Conservation (phyloP, 2,113 vertebrate genomes). For the Andinoacara biseriatus region DNA sequence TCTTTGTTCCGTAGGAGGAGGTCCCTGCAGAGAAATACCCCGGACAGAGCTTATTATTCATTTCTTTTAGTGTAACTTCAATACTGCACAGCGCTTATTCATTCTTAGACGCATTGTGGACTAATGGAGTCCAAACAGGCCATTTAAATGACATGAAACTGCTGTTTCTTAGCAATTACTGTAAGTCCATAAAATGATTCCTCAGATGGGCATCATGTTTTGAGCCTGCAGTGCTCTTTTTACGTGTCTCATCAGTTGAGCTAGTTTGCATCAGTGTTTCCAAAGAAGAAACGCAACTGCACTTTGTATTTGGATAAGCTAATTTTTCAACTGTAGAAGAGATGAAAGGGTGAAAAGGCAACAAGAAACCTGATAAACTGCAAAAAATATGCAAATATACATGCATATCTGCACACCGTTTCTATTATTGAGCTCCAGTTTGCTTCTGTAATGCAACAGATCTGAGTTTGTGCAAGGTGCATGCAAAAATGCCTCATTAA, state of each 20-base stretch:
- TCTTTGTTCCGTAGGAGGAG: constrained; percentile 56
- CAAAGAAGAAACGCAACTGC: neutral
- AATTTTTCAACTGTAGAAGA: neutral
- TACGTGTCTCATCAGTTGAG: neutral
- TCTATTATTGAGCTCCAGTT: neutral
- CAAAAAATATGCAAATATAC: neutral
- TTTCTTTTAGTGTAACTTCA: constrained; percentile 48
- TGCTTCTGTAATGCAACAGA: neutral
- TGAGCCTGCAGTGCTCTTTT: neutral
- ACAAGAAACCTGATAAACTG: neutral
- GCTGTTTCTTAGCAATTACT: constrained; percentile 28
- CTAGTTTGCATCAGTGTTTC: neutral
- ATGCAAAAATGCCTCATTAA: neutral
- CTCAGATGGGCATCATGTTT: constrained; percentile 7
- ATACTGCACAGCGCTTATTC: constrained; percentile 14
- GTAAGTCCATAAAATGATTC: constrained; percentile 19
- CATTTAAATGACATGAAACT: constrained; percentile 29
- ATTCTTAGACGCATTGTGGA: constrained; percentile 38
- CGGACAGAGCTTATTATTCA: constrained; percentile 59
- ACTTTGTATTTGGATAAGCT: neutral
- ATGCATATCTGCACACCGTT: neutral
- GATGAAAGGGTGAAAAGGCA: neutral
- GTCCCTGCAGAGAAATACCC: constrained; percentile 61
- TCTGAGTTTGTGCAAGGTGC: neutral
- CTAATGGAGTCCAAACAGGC: constrained; percentile 33